phyloP scores from a whole-genome alignment of 92 coral and sea anemone species.

The Pocillopora grandis region DNA sequence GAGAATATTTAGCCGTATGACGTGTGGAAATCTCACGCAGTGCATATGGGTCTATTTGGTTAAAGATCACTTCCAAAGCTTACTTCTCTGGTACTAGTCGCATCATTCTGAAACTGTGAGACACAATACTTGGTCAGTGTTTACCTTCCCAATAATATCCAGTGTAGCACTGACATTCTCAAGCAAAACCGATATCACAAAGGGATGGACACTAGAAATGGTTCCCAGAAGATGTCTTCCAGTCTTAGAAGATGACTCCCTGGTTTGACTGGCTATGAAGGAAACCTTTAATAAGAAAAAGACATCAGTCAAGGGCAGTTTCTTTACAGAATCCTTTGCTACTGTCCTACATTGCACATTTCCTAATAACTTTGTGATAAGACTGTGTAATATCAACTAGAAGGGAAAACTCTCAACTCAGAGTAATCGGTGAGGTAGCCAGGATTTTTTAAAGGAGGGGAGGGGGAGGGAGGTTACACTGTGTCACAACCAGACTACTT shows the following conservation, averaged over 20 bases:
- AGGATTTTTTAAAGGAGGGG: no score
- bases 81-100: no score
- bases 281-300: conserved; percentile 61
- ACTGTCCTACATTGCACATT: not conserved
- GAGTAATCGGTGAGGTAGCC: no score
- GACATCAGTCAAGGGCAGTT: not conserved
- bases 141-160: conserved; percentile 84
- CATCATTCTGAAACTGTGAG: not conserved
- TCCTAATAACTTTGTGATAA: no score
- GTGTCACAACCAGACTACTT: no score
- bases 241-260: conserved; percentile 92
- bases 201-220: conserved; percentile 77
- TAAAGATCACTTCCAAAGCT: no score
- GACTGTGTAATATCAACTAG: no score
- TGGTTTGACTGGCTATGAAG: conserved; percentile 73
- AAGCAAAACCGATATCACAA: conserved; percentile 80
- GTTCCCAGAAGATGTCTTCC: conserved; percentile 91
- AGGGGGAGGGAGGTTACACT: no score
- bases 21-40: no score
- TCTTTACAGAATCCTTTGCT: not conserved
- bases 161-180: conserved; percentile 72
- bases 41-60: no score
- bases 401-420: no score
- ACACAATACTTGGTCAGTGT: not conserved
- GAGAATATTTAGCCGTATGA: no score